phyloP scores from a whole-genome alignment of 1,140 invertebrate species.

The Thaumatotibia leucotreta region DNA sequence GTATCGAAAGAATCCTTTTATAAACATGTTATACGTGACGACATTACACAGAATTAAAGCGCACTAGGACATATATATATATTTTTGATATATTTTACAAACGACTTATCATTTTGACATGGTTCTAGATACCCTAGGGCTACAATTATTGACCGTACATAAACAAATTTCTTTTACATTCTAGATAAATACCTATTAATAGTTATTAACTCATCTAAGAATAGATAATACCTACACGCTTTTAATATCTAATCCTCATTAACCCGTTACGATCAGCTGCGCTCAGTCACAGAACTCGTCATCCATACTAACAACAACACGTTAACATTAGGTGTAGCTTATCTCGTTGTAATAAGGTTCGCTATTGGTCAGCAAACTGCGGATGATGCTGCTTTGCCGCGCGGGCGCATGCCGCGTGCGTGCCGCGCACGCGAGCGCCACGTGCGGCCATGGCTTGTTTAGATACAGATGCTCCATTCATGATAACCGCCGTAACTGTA shows the following conservation, averaged over 20 bases:
- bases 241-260: neutral
- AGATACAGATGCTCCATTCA: conserved; percentile 10
- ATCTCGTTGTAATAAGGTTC: neutral
- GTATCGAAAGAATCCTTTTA: too few species aligned
- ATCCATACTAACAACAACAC: neutral
- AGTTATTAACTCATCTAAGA: neutral
- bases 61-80: too few species aligned
- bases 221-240: neutral
- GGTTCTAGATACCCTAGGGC: too few species aligned
- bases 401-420: conserved; percentile 41
- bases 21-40: too few species aligned
- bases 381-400: neutral
- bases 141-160: neutral
- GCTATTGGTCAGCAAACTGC: neutral
- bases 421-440: conserved; percentile 41
- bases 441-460: conserved; percentile 29
- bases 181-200: neutral
- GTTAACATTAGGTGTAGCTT: neutral
- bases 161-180: neutral
- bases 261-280: neutral
- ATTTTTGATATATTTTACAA: too few species aligned
- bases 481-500: neutral
- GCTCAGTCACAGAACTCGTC: neutral
- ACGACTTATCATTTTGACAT: too few species aligned
- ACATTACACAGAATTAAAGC: too few species aligned